phyloP scores from a whole-genome alignment of 2,797 vertebrate genomes.

The Brachymystax lenok region DNA sequence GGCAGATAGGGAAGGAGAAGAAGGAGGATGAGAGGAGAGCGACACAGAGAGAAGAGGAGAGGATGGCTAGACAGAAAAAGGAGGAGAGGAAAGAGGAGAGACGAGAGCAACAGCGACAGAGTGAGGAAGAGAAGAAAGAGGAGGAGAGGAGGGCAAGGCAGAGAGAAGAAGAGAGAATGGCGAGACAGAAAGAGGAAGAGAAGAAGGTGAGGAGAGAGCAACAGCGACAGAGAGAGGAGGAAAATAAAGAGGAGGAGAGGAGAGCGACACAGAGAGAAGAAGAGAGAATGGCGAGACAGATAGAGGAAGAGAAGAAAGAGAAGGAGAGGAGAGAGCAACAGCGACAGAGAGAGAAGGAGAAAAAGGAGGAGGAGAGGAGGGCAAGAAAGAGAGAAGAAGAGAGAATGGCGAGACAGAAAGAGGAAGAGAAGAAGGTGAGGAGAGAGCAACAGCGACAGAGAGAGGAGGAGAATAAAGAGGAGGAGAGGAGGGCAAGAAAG shows the following conservation, averaged over 20 bases:
- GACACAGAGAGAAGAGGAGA: slow-evolving; percentile 9
- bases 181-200: slow-evolving; percentile 54
- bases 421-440: not conserved
- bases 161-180: slow-evolving; percentile 23
- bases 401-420: slow-evolving; percentile 47
- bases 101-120: slow-evolving; percentile 32
- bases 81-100: slow-evolving; percentile 33
- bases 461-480: slow-evolving; percentile 24
- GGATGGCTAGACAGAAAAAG: slow-evolving; percentile 8
- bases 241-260: not conserved
- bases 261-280: slow-evolving; percentile 25
- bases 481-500: not conserved
- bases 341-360: slow-evolving; percentile 7
- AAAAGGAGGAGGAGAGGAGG: slow-evolving; percentile 29
- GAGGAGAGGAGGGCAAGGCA: slow-evolving; percentile 49
- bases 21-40: not conserved
- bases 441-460: too few species aligned
- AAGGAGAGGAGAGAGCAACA: not conserved
- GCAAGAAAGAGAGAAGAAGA: slow-evolving; percentile 37
- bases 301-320: not conserved
- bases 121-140: slow-evolving; percentile 51
- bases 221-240: slow-evolving; percentile 22
- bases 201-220: slow-evolving; percentile 19
- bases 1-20: slow-evolving; percentile 9
- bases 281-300: not conserved